A percentile compares a stretch with the other conserved stretches of the same genome.
Evolutionary conservation across 2,113 vertebrate species (phyloP).

Genomic region (Climacteris rufus): DNA sequence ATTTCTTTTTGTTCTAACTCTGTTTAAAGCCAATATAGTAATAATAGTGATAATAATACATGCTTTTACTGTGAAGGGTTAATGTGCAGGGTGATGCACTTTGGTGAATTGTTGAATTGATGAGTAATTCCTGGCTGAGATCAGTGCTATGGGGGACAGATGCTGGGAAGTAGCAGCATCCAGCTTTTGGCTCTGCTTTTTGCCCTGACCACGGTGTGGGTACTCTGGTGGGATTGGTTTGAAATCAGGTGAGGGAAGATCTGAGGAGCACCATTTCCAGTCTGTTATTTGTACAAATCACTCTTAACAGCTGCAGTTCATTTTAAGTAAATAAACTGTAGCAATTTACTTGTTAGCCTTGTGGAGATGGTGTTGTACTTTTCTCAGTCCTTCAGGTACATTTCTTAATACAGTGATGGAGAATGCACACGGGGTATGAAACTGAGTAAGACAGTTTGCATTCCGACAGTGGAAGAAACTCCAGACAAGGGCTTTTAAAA

Average conservation of each 20-base stretch:
- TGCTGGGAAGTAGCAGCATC: background rate
- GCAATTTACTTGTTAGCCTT: background rate
- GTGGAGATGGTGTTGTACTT: background rate
- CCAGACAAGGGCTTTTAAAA: background rate
- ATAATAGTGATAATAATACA: too few relatives aligned
- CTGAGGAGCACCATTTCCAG: background rate
- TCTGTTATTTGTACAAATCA: background rate
- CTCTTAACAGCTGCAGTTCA: background rate
- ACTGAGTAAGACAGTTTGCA: background rate
- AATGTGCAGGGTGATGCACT: background rate
- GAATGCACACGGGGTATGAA: background rate
- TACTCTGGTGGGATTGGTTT: background rate
- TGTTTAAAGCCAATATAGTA: background rate
- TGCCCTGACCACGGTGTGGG: rapidly evolving
- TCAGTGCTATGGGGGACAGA: background rate
- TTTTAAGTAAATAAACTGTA: background rate
- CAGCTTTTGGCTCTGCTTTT: background rate
- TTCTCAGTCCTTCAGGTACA: background rate
- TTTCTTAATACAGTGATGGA: background rate
- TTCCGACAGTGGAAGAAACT: background rate
- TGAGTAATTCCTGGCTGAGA: background rate
- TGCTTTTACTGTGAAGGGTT: background rate
- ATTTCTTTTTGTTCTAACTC: background rate
- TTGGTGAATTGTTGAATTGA: background rate
- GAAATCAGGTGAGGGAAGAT: background rate